Evolutionary conservation across 2,888 invertebrate species (phyloP), one percentile per base, ranked within the genome.

Genomic region (Deilephila elpenor): DNA sequence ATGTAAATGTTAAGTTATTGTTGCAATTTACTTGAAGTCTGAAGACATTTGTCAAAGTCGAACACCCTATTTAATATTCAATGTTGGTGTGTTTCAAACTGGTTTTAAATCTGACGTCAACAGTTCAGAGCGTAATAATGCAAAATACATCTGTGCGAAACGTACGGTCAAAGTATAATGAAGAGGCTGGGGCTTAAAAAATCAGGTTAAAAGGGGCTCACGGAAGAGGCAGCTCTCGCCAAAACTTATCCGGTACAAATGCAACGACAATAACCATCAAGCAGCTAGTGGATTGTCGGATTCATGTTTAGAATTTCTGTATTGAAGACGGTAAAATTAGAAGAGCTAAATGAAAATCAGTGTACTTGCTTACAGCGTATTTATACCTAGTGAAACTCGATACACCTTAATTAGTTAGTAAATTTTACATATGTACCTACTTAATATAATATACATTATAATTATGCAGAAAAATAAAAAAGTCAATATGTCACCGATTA

Each of bases 111-210:
- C 56, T 56, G 56, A n/a, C n/a, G 1, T 56, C 56, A n/a, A 56
- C 56, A 56, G 3, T 19, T n/a, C 56, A 56, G 53, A 56, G n/a
- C 56, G n/a, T 6, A n/a, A 19, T n/a, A n/a, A 19, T 56, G 17
- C 19, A 56, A 56, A 56, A 56, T 6, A 56, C 56, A n/a, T 56
- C 7, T 56, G 56, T 56, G 56, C 56, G n/a, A 56, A 56, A 56
- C 56, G n/a, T 56, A 56, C 56, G 56, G n/a, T 56, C 56, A 56
- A 56, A 56, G 56, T 56, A 56, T 56, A 56, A 56, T 56, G 56
- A 56, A 56, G 56, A 56, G 56, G 56, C 19, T 56, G 56, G 14
- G n/a, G 56, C 56, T 56, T 56, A 6, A 56, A 56, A n/a, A 56
- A 56, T 56, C 56, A n/a, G 56, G 56, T 56, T 56, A 56, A 56